These are phyloP conservation scores for Hirtodrosophila histrioides DNA, from an alignment of 2,888 invertebrate genomes.

Conservation along the genomic window DNA sequence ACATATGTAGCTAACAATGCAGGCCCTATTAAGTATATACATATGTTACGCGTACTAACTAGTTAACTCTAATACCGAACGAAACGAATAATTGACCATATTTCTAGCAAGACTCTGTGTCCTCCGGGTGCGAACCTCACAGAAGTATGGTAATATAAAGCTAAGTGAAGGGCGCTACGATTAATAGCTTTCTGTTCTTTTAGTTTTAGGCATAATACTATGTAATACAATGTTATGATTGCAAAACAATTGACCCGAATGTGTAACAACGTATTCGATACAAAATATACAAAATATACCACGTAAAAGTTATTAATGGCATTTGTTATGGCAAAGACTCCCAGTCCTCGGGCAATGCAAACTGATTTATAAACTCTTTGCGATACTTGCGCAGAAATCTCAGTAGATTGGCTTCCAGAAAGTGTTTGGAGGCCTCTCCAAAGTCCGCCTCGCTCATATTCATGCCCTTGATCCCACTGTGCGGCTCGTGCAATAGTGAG, in stretches of 20 bases:
- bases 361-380: constrained; percentile 62
- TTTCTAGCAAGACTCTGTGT: constrained; percentile 1
- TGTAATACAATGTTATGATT: constrained; percentile 49
- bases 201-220: constrained; percentile 46
- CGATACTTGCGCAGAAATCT: constrained; percentile 68
- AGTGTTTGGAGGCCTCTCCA: constrained; percentile 18
- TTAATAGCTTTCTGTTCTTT: constrained; percentile 56
- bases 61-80: constrained; percentile 34
- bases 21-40: constrained; percentile 11
- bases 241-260: constrained; percentile 18
- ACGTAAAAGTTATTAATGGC: background rate
- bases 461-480: constrained; percentile 14
- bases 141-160: constrained; percentile 1
- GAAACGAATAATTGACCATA: constrained; percentile 31
- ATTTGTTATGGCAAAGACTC: background rate
- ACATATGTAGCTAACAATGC: constrained; percentile 16
- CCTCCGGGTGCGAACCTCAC: background rate
- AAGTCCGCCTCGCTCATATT: constrained; percentile 26
- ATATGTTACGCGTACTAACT: constrained; percentile 41
- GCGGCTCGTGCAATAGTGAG: constrained; percentile 33
- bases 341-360: constrained; percentile 76
- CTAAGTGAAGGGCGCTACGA: constrained; percentile 35
- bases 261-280: constrained; percentile 55
- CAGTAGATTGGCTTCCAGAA: constrained; percentile 63
- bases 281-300: constrained; percentile 21